Conservation (phyloP, 2,888 invertebrate species). For the Hanleya hanleyi region DNA sequence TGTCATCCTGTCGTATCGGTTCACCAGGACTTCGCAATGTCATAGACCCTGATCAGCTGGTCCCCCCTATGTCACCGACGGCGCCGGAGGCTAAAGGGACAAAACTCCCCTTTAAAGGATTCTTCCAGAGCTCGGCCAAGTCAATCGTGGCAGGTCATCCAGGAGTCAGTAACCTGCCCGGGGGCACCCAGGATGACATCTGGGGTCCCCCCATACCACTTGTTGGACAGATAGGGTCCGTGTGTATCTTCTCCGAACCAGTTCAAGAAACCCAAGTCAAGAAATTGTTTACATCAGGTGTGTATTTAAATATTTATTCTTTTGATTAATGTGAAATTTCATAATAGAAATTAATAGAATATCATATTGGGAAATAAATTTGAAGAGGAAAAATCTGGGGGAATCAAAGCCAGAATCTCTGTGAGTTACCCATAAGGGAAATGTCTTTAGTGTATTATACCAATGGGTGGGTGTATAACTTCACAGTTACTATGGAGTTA, state of each 20-base stretch:
- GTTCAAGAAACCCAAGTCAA: slow-evolving; percentile 71
- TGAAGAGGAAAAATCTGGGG: too few species aligned
- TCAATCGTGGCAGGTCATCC: slow-evolving; percentile 73
- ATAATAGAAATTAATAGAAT: too few species aligned
- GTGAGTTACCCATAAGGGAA: too few species aligned
- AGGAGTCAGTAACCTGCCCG: slow-evolving; percentile 76
- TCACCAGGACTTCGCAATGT: slow-evolving; percentile 40
- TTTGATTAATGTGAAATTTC: too few species aligned
- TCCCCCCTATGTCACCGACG: slow-evolving; percentile 19
- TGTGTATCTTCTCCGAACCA: slow-evolving; percentile 76
- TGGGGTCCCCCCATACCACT: slow-evolving; percentile 77
- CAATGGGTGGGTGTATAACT: too few species aligned
- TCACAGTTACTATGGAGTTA: too few species aligned
- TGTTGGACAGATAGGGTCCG: slow-evolving; percentile 77
- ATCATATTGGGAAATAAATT: too few species aligned
- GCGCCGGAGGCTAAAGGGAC: slow-evolving; percentile 37
- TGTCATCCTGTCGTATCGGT: slow-evolving; percentile 49
- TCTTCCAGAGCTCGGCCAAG: slow-evolving; percentile 37
- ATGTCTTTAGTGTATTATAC: too few species aligned
- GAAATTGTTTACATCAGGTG: slow-evolving; percentile 71
- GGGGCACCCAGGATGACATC: slow-evolving; percentile 77
- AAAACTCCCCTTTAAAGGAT: slow-evolving; percentile 44
- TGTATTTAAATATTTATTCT: too few species aligned
- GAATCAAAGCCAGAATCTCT: too few species aligned
- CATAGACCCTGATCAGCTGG: slow-evolving; percentile 24